Base-by-base conservation (phyloP, 1,140 invertebrate species). In the Zaprionus ornatus region DNA sequence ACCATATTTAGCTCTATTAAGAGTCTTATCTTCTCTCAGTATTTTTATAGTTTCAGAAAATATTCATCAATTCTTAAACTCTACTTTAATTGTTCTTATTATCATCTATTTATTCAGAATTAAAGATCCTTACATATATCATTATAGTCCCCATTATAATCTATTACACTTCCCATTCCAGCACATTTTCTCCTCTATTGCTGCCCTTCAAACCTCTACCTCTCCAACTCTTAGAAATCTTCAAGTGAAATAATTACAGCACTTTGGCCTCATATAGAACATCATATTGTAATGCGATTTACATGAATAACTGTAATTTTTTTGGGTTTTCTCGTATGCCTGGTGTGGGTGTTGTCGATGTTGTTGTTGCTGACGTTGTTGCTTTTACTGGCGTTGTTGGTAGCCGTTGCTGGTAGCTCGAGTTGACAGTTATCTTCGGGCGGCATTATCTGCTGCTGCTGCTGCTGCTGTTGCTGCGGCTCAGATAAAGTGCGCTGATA, bases 351-450 rank as follows among this genome's bases (percentile, higher is more conserved):
- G 27, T 37, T 29, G 57, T 50, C 23, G 52, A 23, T 10, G n/a
- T 17, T 7, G 15, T 29, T 54, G 52, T 54, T n/a, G 25, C 7
- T 52, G 19, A 1, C 2, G 42, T 0, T 25, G 48, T 17, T 50
- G 40, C 0, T n/a, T 0, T 42, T 45, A 17, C 42, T 19, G 50
- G 64, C 29, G 45, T 48, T 27, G n/a, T 40, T 57, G 40, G 48
- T 61, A 40, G 62, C 35, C 40, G 56, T 55, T 54, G 63, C 45
- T 75, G 69, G 54, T 70, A 77, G 70, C 59, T 69, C 27, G 61
- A 75, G 79, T 85, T 90, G 82, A 90, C 85, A 90, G 86, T 90
- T 88, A 90, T 86, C 73, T 78, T 56, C 40, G 57, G 74, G 62
- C 62, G 40, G 65, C 74, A 73, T 79, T 77, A 77, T 79, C 74